A percentile compares a stretch with the other conserved stretches of the same genome.
Conservation (phyloP, 2,113 vertebrate species). For the mouse (Mus musculus) region DNA sequence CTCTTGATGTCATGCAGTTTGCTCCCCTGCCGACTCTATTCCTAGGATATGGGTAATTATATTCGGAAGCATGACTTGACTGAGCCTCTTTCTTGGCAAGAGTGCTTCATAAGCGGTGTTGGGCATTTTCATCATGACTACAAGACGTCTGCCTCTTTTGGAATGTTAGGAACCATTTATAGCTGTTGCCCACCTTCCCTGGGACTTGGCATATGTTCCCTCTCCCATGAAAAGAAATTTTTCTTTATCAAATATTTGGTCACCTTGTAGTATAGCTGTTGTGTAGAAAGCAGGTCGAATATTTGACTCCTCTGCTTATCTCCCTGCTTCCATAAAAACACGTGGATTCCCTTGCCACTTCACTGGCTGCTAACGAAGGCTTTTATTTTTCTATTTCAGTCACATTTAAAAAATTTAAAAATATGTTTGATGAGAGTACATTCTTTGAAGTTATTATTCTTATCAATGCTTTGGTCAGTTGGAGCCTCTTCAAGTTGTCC, state of each 20-base stretch:
- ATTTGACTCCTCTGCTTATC: constrained; percentile 2
- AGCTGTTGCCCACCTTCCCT: background rate
- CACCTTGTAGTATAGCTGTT: background rate
- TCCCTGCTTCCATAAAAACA: background rate
- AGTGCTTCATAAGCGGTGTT: background rate
- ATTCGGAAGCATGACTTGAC: constrained; percentile 2
- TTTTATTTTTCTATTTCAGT: constrained; percentile 14
- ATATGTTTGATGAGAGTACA: background rate
- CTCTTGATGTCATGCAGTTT: constrained; percentile 25
- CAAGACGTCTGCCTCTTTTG: background rate
- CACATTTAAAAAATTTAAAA: background rate
- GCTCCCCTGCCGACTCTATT: background rate
- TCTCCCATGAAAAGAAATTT: background rate
- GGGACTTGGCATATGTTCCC: background rate
- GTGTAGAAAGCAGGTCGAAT: constrained; percentile 8
- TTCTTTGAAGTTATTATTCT: background rate
- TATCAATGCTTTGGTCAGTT: background rate
- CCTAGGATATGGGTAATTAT: constrained; percentile 26
- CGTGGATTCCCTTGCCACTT: background rate
- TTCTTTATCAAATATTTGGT: constrained; percentile 10
- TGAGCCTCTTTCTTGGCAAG: constrained; percentile 34
- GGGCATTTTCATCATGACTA: background rate
- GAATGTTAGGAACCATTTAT: background rate
- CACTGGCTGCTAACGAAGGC: background rate
- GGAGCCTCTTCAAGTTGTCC: background rate